phyloP scores from a whole-genome alignment of 1,140 invertebrate species.

The Stratiolaelaps scimitus region DNA sequence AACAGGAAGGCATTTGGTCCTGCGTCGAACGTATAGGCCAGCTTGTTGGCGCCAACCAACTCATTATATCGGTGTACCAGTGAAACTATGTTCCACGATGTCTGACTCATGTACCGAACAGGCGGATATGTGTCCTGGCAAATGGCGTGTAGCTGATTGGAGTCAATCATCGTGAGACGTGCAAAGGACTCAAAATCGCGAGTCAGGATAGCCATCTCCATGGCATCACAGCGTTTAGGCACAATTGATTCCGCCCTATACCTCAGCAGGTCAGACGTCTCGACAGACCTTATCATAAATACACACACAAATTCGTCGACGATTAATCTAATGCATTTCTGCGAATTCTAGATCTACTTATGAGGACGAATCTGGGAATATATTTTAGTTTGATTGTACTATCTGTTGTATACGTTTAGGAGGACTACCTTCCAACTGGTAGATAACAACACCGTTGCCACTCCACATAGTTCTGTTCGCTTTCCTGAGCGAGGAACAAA shows the following conservation, averaged over 20 bases:
- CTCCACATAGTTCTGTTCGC: too few relatives aligned
- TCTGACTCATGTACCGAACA: conserved; percentile 76
- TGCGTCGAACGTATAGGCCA: conserved; percentile 93
- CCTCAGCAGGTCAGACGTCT: conserved; percentile 70
- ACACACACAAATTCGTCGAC: too few relatives aligned
- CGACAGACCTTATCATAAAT: conserved; percentile 43
- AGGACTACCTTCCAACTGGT: too few relatives aligned
- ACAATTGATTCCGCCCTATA: conserved; percentile 59
- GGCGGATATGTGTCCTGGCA: conserved; percentile 91
- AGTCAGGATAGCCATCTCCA: conserved; percentile 60
- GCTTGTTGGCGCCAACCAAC: conserved; percentile 48
- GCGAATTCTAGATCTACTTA: too few relatives aligned
- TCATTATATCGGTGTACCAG: conserved; percentile 72
- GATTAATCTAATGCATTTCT: too few relatives aligned
- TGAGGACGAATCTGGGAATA: too few relatives aligned
- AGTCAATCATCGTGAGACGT: conserved; percentile 88
- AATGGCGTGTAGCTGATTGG: conserved; percentile 92
- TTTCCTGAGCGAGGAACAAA: conserved; percentile 35
- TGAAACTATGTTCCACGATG: conserved; percentile 62
- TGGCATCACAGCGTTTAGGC: conserved; percentile 53
- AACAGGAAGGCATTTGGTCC: conserved; percentile 91
- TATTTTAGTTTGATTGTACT: too few relatives aligned
- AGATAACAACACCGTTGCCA: too few relatives aligned
- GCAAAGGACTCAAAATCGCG: conserved; percentile 78
- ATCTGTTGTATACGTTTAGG: too few relatives aligned